Conservation (phyloP, 2,888 invertebrate genomes). For the Theretra japonica region DNA sequence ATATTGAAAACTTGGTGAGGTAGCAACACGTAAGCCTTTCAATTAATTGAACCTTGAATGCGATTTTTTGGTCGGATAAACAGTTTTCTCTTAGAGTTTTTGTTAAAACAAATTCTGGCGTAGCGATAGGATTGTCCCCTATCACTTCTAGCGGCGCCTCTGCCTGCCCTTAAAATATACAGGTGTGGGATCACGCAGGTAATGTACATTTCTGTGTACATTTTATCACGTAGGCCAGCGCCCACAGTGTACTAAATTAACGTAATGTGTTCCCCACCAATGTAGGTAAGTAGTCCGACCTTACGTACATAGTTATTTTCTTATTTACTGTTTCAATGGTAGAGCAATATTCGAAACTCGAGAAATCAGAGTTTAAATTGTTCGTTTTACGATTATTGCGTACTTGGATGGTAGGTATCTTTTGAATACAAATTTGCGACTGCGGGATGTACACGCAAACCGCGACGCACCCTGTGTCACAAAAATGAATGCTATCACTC, state of each 20-base stretch:
- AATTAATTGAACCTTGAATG: too few relatives aligned
- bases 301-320: constrained; percentile 31
- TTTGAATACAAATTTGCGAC: constrained; percentile 77
- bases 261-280: not conserved
- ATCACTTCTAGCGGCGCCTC: too few relatives aligned
- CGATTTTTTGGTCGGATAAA: not conserved
- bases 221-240: constrained; percentile 19
- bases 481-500: constrained; percentile 42
- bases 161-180: too few relatives aligned
- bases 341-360: constrained; percentile 65
- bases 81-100: not conserved
- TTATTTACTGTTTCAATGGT: constrained; percentile 58
- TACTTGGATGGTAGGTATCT: constrained; percentile 75
- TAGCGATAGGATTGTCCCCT: too few relatives aligned
- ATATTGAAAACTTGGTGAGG: too few relatives aligned
- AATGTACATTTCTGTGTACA: not conserved
- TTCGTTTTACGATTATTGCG: constrained; percentile 77
- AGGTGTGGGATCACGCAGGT: not conserved
- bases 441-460: constrained; percentile 65
- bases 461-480: constrained; percentile 35
- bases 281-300: constrained; percentile 22
- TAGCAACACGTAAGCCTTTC: too few relatives aligned
- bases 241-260: constrained; percentile 10
- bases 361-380: constrained; percentile 77
- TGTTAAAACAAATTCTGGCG: too few relatives aligned